phyloP scores from a whole-genome alignment of 2,888 invertebrate species.

The Bugulina stolonifera region DNA sequence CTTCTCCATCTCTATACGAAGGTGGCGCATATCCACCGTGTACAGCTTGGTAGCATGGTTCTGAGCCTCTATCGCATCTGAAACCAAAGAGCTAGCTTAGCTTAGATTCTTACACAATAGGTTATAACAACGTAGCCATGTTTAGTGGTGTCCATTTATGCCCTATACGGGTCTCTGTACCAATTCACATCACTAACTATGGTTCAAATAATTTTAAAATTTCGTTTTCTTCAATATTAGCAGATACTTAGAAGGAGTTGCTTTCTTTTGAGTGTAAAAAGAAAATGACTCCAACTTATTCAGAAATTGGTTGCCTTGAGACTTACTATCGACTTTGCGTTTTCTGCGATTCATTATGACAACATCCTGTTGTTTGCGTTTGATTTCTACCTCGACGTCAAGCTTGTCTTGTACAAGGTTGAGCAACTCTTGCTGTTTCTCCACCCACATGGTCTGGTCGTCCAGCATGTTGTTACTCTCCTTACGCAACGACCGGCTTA shows the following conservation, averaged over 20 bases:
- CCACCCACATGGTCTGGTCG: slow-evolving; percentile 25
- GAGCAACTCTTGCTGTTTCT: slow-evolving; percentile 24
- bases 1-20: slow-evolving; percentile 16
- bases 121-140: no score
- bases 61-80: not conserved
- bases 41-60: not conserved
- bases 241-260: no score
- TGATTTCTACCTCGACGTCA: not conserved
- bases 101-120: no score
- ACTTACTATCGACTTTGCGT: slow-evolving; percentile 2
- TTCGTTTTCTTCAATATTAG: no score
- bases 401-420: slow-evolving; percentile 14
- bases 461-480: slow-evolving; percentile 24
- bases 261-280: no score
- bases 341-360: not conserved
- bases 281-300: no score
- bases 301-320: no score
- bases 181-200: no score
- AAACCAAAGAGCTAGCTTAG: not conserved
- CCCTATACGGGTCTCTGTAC: no score
- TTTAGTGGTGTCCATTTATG: no score
- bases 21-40: slow-evolving; percentile 2
- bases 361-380: not conserved
- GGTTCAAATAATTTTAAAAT: no score
- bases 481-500: not conserved